These are phyloP conservation scores for Rhorus exstirpatorius DNA, from an alignment of 2,888 invertebrate species.

Conservation along the genomic window DNA sequence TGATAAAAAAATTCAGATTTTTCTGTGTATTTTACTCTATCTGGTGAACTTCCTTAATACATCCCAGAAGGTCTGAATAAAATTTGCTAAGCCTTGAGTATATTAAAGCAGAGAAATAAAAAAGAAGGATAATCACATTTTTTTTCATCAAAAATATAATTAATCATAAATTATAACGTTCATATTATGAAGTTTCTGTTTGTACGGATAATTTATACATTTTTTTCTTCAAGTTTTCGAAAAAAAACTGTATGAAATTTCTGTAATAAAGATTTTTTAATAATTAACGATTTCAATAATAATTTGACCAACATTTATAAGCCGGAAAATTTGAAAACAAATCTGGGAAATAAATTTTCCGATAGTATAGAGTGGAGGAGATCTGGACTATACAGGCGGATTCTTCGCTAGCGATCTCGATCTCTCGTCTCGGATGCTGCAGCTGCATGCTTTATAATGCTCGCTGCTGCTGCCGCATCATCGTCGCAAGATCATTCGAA, in stretches of 20 bases:
- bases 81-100: too few relatives aligned
- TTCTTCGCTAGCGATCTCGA: slow-evolving; percentile 41
- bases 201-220: too few relatives aligned
- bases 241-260: not conserved
- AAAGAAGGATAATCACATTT: too few relatives aligned
- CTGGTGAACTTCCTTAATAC: too few relatives aligned
- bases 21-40: too few relatives aligned
- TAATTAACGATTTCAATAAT: not conserved
- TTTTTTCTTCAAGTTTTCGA: too few relatives aligned
- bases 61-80: too few relatives aligned
- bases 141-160: too few relatives aligned
- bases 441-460: slow-evolving; percentile 39
- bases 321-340: not conserved
- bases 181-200: too few relatives aligned
- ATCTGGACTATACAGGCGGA: slow-evolving; percentile 27
- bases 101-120: too few relatives aligned
- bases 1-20: too few relatives aligned
- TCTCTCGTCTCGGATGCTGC: slow-evolving; percentile 40
- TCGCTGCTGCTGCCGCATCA: slow-evolving; percentile 28
- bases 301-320: not conserved
- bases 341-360: slow-evolving; percentile 18
- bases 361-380: slow-evolving; percentile 11
- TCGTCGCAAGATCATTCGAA: slow-evolving; percentile 50
- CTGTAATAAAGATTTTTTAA: not conserved
- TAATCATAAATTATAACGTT: too few relatives aligned